Evolutionary conservation across 2,797 vertebrate species (phyloP).

Genomic region (Pipistrellus pygmaeus): DNA sequence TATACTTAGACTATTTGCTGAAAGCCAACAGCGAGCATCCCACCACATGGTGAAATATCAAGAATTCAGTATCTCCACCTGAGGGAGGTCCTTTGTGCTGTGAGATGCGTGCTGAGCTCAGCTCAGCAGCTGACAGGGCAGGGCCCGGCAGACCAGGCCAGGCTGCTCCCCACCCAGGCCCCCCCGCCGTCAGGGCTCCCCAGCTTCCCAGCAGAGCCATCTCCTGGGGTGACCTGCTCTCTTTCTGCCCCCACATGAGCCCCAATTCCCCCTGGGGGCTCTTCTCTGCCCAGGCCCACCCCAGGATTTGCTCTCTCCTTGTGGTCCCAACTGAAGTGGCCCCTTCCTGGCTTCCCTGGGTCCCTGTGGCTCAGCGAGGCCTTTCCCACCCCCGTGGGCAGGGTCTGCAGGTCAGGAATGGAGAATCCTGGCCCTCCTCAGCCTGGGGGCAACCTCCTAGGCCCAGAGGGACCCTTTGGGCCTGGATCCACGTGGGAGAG

Average conservation of each 20-base stretch:
- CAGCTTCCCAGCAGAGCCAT: neutral
- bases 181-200: neutral
- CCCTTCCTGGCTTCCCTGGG: neutral
- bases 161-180: too few species aligned
- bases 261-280: neutral
- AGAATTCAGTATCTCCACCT: neutral
- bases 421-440: neutral
- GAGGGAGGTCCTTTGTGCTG: conserved; percentile 13
- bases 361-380: neutral
- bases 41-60: too few species aligned
- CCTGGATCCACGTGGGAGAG: neutral
- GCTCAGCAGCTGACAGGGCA: fast-evolving
- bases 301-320: neutral
- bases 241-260: neutral
- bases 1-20: neutral
- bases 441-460: neutral
- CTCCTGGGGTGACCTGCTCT: neutral
- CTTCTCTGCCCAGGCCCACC: neutral
- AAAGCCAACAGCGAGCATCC: neutral
- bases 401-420: neutral
- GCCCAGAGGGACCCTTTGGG: neutral
- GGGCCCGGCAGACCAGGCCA: too few species aligned
- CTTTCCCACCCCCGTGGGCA: neutral
- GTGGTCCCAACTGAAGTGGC: neutral
- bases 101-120: neutral